These are phyloP conservation scores for Onthophagus taurus DNA, from an alignment of 1,140 invertebrate species.

Conservation along the genomic window DNA sequence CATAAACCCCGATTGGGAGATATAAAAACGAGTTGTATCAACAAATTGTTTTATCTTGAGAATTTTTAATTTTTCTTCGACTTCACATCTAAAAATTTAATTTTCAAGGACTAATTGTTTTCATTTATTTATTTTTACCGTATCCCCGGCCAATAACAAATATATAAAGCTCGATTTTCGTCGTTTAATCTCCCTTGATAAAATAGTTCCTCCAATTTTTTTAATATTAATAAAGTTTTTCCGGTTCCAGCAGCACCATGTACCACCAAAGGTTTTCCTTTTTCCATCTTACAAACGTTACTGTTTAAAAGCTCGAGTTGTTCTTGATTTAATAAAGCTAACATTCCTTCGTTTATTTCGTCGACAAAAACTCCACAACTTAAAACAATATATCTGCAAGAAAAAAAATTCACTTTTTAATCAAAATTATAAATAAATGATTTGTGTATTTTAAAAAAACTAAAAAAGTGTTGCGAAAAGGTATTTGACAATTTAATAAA, in stretches of 20 bases:
- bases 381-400: constrained; percentile 34
- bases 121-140: constrained; percentile 21
- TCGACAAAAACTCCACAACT: constrained; percentile 37
- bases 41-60: constrained; percentile 32
- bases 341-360: constrained; percentile 32
- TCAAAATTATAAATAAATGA: neutral
- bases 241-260: constrained; percentile 37
- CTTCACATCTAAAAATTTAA: constrained; percentile 25
- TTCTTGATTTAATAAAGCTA: constrained; percentile 34
- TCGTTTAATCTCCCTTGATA: constrained; percentile 28
- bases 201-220: constrained; percentile 31
- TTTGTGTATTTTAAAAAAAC: no score
- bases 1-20: constrained; percentile 29
- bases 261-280: constrained; percentile 29
- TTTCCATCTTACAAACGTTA: constrained; percentile 16
- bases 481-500: no score
- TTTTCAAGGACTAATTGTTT: constrained; percentile 4
- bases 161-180: constrained; percentile 32
- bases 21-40: constrained; percentile 32
- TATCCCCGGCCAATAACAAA: constrained; percentile 38
- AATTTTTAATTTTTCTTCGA: constrained; percentile 29
- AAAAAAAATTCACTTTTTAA: constrained; percentile 3
- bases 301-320: constrained; percentile 30
- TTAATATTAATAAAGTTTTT: constrained; percentile 34
- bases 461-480: no score